A percentile compares a stretch with the other conserved stretches of the same genome.
Conservation (phyloP, 2,113 vertebrate genomes). For the Nicator chloris region DNA sequence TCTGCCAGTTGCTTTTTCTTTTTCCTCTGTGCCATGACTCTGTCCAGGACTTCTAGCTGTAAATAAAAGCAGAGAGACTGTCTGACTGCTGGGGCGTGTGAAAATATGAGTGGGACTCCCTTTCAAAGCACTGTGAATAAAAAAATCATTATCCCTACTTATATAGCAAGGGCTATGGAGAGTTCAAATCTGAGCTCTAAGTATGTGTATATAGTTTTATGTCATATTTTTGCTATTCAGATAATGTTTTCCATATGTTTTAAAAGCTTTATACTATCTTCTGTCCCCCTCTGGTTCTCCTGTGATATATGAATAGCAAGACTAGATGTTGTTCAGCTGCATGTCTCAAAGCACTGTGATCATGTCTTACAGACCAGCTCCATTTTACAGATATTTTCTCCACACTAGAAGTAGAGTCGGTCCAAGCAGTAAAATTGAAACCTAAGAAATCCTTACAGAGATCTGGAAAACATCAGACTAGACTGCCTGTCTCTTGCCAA, state of each 20-base stretch:
- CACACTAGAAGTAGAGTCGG: not conserved
- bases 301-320: not conserved
- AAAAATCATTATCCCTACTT: not conserved
- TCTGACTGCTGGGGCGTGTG: not conserved
- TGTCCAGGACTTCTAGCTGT: not conserved
- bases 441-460: not conserved
- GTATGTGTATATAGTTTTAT: not conserved
- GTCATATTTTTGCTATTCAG: conserved; percentile 3
- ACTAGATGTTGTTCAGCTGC: not conserved
- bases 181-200: not conserved
- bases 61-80: not conserved
- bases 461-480: not conserved
- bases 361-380: not conserved
- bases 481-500: not conserved
- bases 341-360: not conserved
- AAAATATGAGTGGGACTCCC: not conserved
- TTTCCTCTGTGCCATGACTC: not conserved
- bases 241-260: conserved; percentile 27
- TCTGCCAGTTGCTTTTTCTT: not conserved
- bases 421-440: not conserved
- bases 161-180: not conserved
- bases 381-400: not conserved
- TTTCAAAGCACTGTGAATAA: not conserved
- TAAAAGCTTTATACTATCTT: not conserved
- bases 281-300: not conserved